phyloP scores from a whole-genome alignment of 1,140 invertebrate species.

The Sycophila sp. region DNA sequence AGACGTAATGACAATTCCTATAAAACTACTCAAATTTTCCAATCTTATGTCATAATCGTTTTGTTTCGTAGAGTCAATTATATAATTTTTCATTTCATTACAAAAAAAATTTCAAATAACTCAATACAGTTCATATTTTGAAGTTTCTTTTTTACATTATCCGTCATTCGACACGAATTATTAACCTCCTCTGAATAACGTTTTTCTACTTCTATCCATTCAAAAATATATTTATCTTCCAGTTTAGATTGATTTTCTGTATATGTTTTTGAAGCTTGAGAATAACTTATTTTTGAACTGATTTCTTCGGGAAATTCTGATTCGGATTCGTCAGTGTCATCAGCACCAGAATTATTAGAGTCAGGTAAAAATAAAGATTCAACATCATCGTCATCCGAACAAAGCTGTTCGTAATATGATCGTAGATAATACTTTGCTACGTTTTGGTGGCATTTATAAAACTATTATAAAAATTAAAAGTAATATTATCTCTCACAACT shows the following conservation, averaged over 20 bases:
- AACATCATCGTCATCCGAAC: slow-evolving; percentile 3
- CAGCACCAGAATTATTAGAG: not conserved
- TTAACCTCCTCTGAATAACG: not conserved
- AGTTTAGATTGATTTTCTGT: slow-evolving; percentile 9
- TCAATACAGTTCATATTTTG: not conserved
- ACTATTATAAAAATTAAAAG: too few species aligned
- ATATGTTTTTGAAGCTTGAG: not conserved
- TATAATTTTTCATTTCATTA: slow-evolving; percentile 8
- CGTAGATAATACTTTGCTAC: too few species aligned
- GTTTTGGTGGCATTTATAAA: too few species aligned
- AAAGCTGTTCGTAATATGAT: too few species aligned
- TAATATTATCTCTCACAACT: too few species aligned
- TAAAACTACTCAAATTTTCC: slow-evolving; percentile 21
- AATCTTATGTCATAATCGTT: slow-evolving; percentile 22
- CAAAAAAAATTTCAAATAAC: slow-evolving; percentile 18
- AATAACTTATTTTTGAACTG: not conserved
- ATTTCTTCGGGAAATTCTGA: not conserved
- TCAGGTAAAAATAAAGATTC: too few species aligned
- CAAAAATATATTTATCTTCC: slow-evolving; percentile 19
- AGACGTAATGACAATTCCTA: slow-evolving; percentile 29
- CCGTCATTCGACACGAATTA: not conserved
- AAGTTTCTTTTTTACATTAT: slow-evolving; percentile 12
- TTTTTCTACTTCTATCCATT: slow-evolving; percentile 23
- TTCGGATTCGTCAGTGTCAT: too few species aligned
- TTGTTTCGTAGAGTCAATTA: slow-evolving; percentile 2